Conservation (phyloP, 2,113 vertebrate species). For the Ramphastos sulfuratus region DNA sequence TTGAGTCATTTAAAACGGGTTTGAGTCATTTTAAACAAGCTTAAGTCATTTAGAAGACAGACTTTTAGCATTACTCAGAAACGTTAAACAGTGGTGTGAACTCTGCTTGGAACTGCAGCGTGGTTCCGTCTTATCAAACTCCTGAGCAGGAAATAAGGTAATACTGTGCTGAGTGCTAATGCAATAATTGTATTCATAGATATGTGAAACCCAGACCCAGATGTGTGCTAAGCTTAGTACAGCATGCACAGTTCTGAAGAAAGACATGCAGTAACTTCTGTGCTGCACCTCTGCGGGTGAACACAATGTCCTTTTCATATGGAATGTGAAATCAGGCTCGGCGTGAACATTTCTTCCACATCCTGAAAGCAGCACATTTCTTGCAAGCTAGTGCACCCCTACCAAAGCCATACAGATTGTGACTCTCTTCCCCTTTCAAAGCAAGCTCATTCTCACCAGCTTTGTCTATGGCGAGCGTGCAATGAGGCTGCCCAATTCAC, state of each 20-base stretch:
- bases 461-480: background rate
- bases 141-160: slow-evolving; percentile 48
- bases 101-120: background rate
- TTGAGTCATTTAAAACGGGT: slow-evolving; percentile 22
- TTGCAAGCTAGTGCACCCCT: background rate
- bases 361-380: background rate
- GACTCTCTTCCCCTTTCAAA: background rate
- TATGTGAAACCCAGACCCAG: background rate
- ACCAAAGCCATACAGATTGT: background rate
- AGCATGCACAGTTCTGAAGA: slow-evolving; percentile 8
- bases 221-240: background rate
- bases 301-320: background rate
- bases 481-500: background rate
- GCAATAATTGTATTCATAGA: background rate
- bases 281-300: background rate
- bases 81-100: background rate
- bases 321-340: background rate
- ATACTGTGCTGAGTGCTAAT: background rate
- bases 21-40: slow-evolving; percentile 28
- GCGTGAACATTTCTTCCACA: background rate
- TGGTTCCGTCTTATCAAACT: background rate
- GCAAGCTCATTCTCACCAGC: background rate
- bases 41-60: background rate
- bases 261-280: background rate
- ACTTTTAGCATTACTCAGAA: slow-evolving; percentile 4